phyloP scores from a whole-genome alignment of 1,140 invertebrate species.

The Drosophila tristis region DNA sequence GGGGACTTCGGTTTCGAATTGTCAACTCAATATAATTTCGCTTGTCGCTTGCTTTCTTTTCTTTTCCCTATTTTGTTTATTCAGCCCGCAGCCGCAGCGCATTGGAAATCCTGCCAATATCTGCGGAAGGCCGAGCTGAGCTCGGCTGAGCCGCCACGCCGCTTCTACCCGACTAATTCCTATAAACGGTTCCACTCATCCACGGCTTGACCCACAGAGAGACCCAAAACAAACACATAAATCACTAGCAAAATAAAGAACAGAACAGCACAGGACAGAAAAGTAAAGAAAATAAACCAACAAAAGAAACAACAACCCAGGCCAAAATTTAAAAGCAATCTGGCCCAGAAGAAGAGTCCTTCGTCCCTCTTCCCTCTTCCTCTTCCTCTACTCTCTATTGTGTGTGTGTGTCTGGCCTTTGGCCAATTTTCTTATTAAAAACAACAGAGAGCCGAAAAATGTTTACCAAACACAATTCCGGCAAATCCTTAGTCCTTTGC shows the following conservation, averaged over 20 bases:
- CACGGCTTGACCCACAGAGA: slow-evolving; percentile 74
- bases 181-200: slow-evolving; percentile 63
- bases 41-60: slow-evolving; percentile 15
- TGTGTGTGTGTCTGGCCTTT: slow-evolving; percentile 65
- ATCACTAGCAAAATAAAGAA: slow-evolving; percentile 61
- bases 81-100: slow-evolving; percentile 59
- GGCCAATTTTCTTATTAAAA: slow-evolving; percentile 83
- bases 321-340: slow-evolving; percentile 78
- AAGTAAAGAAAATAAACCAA: slow-evolving; percentile 46
- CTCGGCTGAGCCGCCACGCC: slow-evolving; percentile 29
- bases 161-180: slow-evolving; percentile 65
- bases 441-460: slow-evolving; percentile 79
- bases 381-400: slow-evolving; percentile 1
- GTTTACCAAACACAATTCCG: slow-evolving; percentile 82
- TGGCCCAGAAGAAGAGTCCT: slow-evolving; percentile 47
- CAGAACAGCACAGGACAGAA: slow-evolving; percentile 20
- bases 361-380: background rate
- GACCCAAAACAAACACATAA: slow-evolving; percentile 78
- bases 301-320: slow-evolving; percentile 31
- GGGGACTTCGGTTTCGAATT: slow-evolving; percentile 30
- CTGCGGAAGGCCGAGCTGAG: slow-evolving; percentile 32
- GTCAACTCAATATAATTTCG: slow-evolving; percentile 31
- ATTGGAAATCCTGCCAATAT: slow-evolving; percentile 1
- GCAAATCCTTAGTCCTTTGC: slow-evolving; percentile 59
- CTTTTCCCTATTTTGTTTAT: slow-evolving; percentile 53